Evolutionary conservation across 2,113 vertebrate genomes (phyloP).

Genomic region (Aegotheles bennettii): DNA sequence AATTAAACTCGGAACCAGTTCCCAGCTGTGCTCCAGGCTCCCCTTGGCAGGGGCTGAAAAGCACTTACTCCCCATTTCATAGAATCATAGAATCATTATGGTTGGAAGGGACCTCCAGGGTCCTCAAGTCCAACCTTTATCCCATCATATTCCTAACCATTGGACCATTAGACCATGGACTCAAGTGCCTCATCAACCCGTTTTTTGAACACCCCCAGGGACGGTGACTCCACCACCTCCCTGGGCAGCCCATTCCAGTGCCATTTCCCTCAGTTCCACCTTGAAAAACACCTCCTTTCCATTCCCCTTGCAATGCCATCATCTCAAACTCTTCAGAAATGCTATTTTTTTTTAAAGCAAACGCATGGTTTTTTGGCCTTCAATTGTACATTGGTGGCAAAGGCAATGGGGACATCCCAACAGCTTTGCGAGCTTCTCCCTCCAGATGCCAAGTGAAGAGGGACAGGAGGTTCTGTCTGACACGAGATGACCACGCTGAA

Average conservation of each 20-base stretch:
- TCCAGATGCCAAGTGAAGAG: background rate
- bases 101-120: too few species aligned
- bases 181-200: too few species aligned
- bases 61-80: background rate
- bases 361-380: fast-evolving
- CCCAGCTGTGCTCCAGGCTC: background rate
- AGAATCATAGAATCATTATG: too few species aligned
- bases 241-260: too few species aligned
- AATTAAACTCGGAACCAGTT: background rate
- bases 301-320: background rate
- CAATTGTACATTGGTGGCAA: background rate
- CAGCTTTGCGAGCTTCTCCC: background rate
- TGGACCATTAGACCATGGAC: too few species aligned
- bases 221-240: too few species aligned
- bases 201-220: too few species aligned
- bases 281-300: background rate
- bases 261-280: background rate
- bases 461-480: background rate
- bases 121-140: too few species aligned
- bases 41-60: background rate
- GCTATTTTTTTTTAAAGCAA: fast-evolving
- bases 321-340: background rate
- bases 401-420: fast-evolving
- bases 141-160: too few species aligned
- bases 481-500: background rate